Percentiles rank a stretch among this genome's conserved stretches.
Conservation (phyloP, 2,113 vertebrate genomes). For the Craseonycteris thonglongyai region DNA sequence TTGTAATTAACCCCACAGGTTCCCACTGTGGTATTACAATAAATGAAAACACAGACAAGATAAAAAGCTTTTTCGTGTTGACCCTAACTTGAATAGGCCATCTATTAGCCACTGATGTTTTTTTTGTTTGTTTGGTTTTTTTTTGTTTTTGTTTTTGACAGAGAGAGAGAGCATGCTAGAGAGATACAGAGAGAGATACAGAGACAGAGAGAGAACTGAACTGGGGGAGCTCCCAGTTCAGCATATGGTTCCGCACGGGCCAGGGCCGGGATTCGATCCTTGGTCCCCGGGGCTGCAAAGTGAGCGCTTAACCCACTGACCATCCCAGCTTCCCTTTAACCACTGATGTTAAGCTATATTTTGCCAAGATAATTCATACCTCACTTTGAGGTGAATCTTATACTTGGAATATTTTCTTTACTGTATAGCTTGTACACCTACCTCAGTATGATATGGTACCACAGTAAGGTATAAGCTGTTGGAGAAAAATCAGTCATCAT, state of each 20-base stretch:
- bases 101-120: slow-evolving; percentile 63
- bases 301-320: too few relatives aligned
- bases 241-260: too few relatives aligned
- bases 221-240: too few relatives aligned
- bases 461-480: slow-evolving; percentile 3
- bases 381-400: slow-evolving; percentile 61
- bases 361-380: slow-evolving; percentile 75
- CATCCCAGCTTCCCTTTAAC: too few relatives aligned
- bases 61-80: slow-evolving; percentile 73
- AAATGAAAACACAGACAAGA: slow-evolving; percentile 70
- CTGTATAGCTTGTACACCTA: not conserved
- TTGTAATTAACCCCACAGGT: slow-evolving; percentile 73
- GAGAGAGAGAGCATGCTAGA: too few relatives aligned
- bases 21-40: slow-evolving; percentile 63
- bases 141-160: too few relatives aligned
- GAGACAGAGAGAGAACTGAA: too few relatives aligned
- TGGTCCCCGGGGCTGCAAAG: too few relatives aligned
- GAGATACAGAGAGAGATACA: too few relatives aligned
- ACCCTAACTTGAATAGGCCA: slow-evolving; percentile 65
- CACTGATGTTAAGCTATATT: slow-evolving; percentile 62
- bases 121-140: too few relatives aligned
- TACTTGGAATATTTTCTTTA: slow-evolving; percentile 45
- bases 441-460: slow-evolving; percentile 25
- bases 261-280: too few relatives aligned
- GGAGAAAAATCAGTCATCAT: slow-evolving; percentile 43